Conservation (phyloP, 2,888 invertebrate species). For the Drosophila anceps region DNA sequence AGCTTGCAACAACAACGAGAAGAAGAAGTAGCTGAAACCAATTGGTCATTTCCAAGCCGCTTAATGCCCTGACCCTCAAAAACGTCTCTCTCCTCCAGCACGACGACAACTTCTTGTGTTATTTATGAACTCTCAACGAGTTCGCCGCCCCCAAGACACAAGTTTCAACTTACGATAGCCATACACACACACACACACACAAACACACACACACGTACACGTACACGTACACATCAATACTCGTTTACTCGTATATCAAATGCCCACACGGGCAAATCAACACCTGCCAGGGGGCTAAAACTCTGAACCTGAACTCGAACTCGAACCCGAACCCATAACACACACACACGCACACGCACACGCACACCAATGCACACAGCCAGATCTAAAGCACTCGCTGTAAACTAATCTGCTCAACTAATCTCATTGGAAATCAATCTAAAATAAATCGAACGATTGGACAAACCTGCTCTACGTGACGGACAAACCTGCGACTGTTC, state of each 20-base stretch:
- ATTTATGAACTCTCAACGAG: conserved; percentile 70
- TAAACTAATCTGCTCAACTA: conserved; percentile 71
- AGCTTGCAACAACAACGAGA: conserved; percentile 15
- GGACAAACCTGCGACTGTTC: conserved; percentile 53
- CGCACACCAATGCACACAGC: background rate
- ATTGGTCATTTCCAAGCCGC: conserved; percentile 46
- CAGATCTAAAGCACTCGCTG: conserved; percentile 32
- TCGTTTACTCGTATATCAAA: conserved; percentile 41
- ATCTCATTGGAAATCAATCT: conserved; percentile 80
- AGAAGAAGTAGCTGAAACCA: conserved; percentile 10
- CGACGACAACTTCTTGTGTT: conserved; percentile 51
- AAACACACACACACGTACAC: conserved; percentile 21
- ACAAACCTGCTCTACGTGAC: conserved; percentile 64
- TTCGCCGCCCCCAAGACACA: conserved; percentile 43
- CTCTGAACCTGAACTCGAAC: conserved; percentile 46
- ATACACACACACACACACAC: conserved; percentile 19
- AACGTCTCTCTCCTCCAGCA: background rate
- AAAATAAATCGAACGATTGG: conserved; percentile 74
- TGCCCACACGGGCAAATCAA: conserved; percentile 62
- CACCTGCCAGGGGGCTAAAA: conserved; percentile 52
- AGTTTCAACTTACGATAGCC: conserved; percentile 52
- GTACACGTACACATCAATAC: conserved; percentile 16
- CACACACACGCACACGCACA: conserved; percentile 12
- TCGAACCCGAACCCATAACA: conserved; percentile 17
- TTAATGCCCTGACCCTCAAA: conserved; percentile 25